A percentile compares a stretch with the other conserved stretches of the same genome.
Evolutionary conservation across 2,888 invertebrate species (phyloP).

Genomic region (Eretmocerus hayati): DNA sequence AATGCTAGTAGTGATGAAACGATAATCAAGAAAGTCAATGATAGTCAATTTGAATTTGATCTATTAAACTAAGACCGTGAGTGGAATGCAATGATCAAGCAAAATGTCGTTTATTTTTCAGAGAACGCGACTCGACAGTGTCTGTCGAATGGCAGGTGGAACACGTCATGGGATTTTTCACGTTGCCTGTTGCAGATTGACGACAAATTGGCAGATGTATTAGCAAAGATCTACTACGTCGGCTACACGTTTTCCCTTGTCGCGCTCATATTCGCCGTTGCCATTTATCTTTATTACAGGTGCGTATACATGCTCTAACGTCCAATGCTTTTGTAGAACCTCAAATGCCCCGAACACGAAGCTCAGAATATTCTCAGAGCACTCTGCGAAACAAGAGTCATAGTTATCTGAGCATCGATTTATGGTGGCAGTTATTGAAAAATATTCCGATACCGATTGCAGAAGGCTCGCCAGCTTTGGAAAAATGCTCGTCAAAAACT

Average conservation of each 20-base stretch:
- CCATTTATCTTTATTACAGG: slow-evolving; percentile 87
- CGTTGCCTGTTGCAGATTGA: slow-evolving; percentile 51
- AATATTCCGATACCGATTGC: too few relatives aligned
- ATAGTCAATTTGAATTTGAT: too few relatives aligned
- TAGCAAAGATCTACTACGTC: slow-evolving; percentile 72
- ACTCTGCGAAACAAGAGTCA: neutral
- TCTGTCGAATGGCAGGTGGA: slow-evolving; percentile 74
- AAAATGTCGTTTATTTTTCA: slow-evolving; percentile 50
- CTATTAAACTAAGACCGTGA: too few relatives aligned
- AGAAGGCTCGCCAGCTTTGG: too few relatives aligned
- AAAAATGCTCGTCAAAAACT: too few relatives aligned
- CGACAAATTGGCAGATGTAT: slow-evolving; percentile 55
- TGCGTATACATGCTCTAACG: slow-evolving; percentile 35
- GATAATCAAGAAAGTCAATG: too few relatives aligned
- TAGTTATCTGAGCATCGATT: neutral
- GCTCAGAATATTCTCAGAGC: neutral
- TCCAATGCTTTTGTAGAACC: neutral
- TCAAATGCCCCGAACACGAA: neutral
- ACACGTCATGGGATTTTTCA: slow-evolving; percentile 68
- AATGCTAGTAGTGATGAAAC: too few relatives aligned
- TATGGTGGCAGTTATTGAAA: neutral
- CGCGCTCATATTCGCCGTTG: slow-evolving; percentile 72
- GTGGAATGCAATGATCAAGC: too few relatives aligned
- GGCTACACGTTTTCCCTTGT: slow-evolving; percentile 80
- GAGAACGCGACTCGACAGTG: slow-evolving; percentile 83